phyloP scores from a whole-genome alignment of 2,113 vertebrate genomes.

The Rissa tridactyla region DNA sequence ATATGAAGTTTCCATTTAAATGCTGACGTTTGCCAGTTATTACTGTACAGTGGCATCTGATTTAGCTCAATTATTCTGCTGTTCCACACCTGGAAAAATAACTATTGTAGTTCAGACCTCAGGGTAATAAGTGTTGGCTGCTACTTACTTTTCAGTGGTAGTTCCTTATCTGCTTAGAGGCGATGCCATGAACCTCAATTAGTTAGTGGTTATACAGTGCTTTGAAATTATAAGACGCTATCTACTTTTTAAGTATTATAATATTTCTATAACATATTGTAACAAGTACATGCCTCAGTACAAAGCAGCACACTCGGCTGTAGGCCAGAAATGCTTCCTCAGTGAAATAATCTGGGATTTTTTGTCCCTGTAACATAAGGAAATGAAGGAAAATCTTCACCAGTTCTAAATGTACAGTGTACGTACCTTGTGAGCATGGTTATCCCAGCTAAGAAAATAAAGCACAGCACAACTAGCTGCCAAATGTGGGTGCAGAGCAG shows the following conservation, averaged over 20 bases:
- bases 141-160: not conserved
- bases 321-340: not conserved
- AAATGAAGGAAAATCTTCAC: not conserved
- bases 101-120: not conserved
- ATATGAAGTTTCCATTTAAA: not conserved
- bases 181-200: not conserved
- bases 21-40: not conserved
- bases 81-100: not conserved
- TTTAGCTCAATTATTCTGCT: not conserved
- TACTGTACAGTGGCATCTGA: not conserved
- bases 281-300: not conserved
- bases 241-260: not conserved
- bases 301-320: not conserved
- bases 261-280: not conserved
- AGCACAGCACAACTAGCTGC: not conserved
- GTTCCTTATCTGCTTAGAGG: slow-evolving; percentile 10
- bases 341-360: not conserved
- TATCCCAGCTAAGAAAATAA: not conserved
- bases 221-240: not conserved
- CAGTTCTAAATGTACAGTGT: not conserved
- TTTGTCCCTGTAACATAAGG: not conserved
- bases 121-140: not conserved
- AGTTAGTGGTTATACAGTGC: not conserved
- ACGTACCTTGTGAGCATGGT: not conserved
- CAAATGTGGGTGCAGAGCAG: not conserved